phyloP scores from a whole-genome alignment of 2,797 vertebrate genomes.

The Cyclopterus lumpus region DNA sequence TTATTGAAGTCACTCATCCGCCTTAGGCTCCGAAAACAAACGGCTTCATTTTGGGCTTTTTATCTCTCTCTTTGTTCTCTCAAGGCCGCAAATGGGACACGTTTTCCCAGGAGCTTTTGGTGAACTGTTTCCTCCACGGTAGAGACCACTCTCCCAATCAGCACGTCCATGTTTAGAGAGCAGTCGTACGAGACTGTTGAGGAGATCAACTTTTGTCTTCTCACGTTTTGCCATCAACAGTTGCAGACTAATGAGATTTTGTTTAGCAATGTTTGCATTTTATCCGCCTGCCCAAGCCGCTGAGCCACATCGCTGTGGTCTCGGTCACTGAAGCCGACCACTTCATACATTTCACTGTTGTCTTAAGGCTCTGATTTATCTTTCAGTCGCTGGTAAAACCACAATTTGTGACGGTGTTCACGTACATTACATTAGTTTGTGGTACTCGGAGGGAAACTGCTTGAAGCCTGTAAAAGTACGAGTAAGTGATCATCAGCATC shows the following conservation, averaged over 20 bases:
- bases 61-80: slow-evolving; percentile 8
- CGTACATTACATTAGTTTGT: no score
- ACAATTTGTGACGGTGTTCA: no score
- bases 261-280: not conserved
- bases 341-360: no score
- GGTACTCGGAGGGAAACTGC: no score
- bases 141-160: not conserved
- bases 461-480: no score
- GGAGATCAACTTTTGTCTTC: not conserved
- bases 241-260: not conserved
- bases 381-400: no score
- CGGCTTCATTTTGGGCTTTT: slow-evolving; percentile 31
- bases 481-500: not conserved
- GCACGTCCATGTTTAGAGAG: not conserved
- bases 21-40: slow-evolving; percentile 44
- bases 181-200: not conserved
- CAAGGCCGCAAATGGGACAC: slow-evolving; percentile 25
- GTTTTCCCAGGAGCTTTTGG: not conserved
- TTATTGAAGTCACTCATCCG: slow-evolving; percentile 11
- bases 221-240: not conserved
- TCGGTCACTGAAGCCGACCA: not conserved
- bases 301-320: not conserved
- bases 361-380: no score
- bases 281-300: not conserved
- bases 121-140: not conserved